Evolutionary conservation across 2,888 invertebrate species (phyloP), one percentile per base, ranked within the genome.

Genomic region (Branchellion lobata): DNA sequence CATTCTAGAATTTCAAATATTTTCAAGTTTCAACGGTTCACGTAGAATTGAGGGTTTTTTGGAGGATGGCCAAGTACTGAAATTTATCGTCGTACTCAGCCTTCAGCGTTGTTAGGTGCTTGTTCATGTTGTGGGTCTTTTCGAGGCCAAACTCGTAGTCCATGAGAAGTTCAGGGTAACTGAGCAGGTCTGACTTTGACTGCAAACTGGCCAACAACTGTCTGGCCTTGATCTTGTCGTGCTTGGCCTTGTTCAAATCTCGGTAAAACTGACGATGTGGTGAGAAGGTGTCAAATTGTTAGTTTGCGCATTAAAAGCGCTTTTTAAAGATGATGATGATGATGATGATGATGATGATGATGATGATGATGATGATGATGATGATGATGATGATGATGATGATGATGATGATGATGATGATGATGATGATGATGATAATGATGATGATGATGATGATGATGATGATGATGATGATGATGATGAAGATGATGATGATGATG

Each of bases 101-200:
- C 0, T 53, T 57, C 24, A 77, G 29, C 14, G 18, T n/a, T 21
- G 29, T 33, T 36, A 77, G 14, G 5, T 77, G 21, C 5, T 65
- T 27, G 33, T 65, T 77, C 24, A 77, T 31, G 8, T 61, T 18
- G 8, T 18, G 18, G 14, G 77, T 77, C 34, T 77, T 57, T n/a
- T 77, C 77, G n/a, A 77, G 27, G 18, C 77, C 77, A 24, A 40
- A 77, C 29, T 77, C 77, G 65, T 77, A 77, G 40, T 77, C 77
- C 77, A 77, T 77, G 34, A 77, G 65, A 0, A 77, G 77, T 34
- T 77, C 77, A 34, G 77, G 77, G 29, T 77, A 77, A 29, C 77
- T 77, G n/a, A 77, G 40, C 34, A 77, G 77, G 36, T 77, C 77
- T 29, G 53, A 57, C n/a, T 77, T 77, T 1, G 77, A 77, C 29